A percentile compares a stretch with the other conserved stretches of the same genome.
Conservation (phyloP, 2,888 invertebrate species). For the Lasioglossum oenotherae region DNA sequence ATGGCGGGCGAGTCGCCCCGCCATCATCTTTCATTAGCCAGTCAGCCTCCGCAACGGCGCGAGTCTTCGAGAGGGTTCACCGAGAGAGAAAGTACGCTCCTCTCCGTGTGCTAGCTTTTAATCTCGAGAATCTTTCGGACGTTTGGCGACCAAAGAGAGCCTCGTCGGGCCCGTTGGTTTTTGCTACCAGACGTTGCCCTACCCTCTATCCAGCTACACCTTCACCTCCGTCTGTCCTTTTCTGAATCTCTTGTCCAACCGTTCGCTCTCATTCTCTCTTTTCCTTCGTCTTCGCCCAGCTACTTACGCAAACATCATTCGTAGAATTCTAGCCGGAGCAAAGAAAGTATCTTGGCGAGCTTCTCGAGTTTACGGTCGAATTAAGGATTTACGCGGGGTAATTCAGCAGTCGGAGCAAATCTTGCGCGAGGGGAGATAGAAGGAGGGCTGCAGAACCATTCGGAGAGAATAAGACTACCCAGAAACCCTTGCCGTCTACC, state of each 20-base stretch:
- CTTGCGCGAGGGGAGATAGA: constrained; percentile 47
- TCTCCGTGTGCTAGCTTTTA: constrained; percentile 67
- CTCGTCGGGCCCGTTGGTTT: constrained; percentile 48
- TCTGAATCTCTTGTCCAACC: constrained; percentile 25
- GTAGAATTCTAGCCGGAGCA: constrained; percentile 71
- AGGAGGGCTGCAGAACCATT: constrained; percentile 45
- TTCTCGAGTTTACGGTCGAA: constrained; percentile 77
- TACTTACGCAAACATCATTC: constrained; percentile 77
- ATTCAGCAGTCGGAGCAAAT: constrained; percentile 71
- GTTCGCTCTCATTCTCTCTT: constrained; percentile 5
- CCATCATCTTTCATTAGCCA: constrained; percentile 71
- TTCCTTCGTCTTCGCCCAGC: constrained; percentile 48
- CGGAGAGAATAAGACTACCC: not conserved
- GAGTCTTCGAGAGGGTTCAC: constrained; percentile 47
- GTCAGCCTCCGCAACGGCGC: constrained; percentile 46
- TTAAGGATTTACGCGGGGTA: constrained; percentile 78
- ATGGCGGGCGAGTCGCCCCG: constrained; percentile 54
- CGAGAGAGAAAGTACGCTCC: constrained; percentile 15
- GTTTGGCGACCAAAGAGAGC: constrained; percentile 67
- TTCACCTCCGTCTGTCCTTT: constrained; percentile 14
- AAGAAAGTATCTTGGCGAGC: constrained; percentile 66
- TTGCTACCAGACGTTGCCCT: constrained; percentile 38
- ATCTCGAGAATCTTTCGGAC: constrained; percentile 72
- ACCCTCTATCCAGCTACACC: not conserved
- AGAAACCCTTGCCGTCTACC: not conserved